Conservation (phyloP, 2,888 invertebrate species). For the Nephrotoma appendiculata region DNA sequence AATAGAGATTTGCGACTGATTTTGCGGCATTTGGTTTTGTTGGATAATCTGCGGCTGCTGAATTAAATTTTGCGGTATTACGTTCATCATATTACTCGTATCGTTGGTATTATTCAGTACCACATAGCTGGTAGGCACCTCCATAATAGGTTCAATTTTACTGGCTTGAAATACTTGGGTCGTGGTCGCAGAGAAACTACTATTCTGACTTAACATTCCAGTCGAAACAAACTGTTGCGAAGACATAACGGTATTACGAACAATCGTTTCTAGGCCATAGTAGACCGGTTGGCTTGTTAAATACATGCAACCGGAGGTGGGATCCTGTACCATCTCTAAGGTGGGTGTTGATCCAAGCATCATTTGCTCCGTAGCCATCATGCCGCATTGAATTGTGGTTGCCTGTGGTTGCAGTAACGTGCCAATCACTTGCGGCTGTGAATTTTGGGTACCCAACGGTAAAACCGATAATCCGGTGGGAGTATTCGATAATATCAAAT, state of each 20-base stretch:
- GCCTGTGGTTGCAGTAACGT: conserved; percentile 47
- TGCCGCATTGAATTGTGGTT: conserved; percentile 35
- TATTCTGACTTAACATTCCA: conserved; percentile 63
- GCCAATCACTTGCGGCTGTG: conserved; percentile 40
- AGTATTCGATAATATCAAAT: conserved; percentile 41
- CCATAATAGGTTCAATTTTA: conserved; percentile 68
- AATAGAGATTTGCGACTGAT: not conserved
- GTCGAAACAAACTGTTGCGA: conserved; percentile 74
- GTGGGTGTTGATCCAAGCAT: conserved; percentile 46
- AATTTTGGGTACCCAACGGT: conserved; percentile 37
- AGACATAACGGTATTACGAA: conserved; percentile 81
- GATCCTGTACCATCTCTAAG: conserved; percentile 48
- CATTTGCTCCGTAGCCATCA: conserved; percentile 41
- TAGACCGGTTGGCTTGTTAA: conserved; percentile 60
- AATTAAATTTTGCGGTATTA: conserved; percentile 12
- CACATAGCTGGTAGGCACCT: conserved; percentile 56
- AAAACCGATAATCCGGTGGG: conserved; percentile 40
- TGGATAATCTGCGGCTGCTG: conserved; percentile 12
- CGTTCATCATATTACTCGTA: conserved; percentile 28
- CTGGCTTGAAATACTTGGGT: conserved; percentile 70
- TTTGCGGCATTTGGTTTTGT: conserved; percentile 9
- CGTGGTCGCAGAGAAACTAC: conserved; percentile 71
- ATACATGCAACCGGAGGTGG: conserved; percentile 40
- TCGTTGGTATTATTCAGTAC: conserved; percentile 46
- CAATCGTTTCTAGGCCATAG: conserved; percentile 72